Evolutionary conservation across 1,140 invertebrate species (phyloP), one percentile per base, ranked within the genome.

Genomic region (Procambarus virginalis): DNA sequence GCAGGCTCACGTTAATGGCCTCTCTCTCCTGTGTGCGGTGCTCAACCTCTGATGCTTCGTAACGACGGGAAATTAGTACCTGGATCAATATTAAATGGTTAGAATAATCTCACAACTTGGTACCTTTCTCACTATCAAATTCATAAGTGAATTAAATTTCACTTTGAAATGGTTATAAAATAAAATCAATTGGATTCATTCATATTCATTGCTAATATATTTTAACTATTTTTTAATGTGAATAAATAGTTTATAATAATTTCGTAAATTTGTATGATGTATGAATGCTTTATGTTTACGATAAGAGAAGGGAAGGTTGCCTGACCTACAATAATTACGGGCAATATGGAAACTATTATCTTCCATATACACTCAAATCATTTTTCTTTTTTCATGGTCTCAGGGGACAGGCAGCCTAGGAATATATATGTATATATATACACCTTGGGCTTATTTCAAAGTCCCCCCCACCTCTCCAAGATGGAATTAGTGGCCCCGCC

Each of bases 291-390:
- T 49, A 34, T 81, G 79, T 81, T 81, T 81, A 81, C 51, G 79
- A 81, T 81, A 81, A 81, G 79, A 78, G 34, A 34, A 68, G 6
- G 68, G 3, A 34, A 73, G 77, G 17, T 3, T 81, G 51, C 8
- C 79, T 34, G 51, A 81, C 51, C 17, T 60, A 81, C 20, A 22
- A 81, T 81, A 81, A 81, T 81, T 81, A 10, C 20, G n/a, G 22
- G n/a, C 12, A 49, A 34, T 34, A 77, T 34, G 34, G 1, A 34
- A 34, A 34, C 34, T 34, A 34, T 34, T 34, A 34, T 34, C 34
- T 34, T 34, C 34, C 34, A 34, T n/a, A 34, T 34, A 34, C 34
- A 34, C 34, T 34, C 34, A 34, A 34, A 34, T 0, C 1, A 0
- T 0, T 34, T 34, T 34, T 34, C 0, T 0, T 34, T 34, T 34